A percentile compares a stretch with the other conserved stretches of the same genome.
phyloP scores from a whole-genome alignment of 2,113 vertebrate species.

The Brevimyrus niger region DNA sequence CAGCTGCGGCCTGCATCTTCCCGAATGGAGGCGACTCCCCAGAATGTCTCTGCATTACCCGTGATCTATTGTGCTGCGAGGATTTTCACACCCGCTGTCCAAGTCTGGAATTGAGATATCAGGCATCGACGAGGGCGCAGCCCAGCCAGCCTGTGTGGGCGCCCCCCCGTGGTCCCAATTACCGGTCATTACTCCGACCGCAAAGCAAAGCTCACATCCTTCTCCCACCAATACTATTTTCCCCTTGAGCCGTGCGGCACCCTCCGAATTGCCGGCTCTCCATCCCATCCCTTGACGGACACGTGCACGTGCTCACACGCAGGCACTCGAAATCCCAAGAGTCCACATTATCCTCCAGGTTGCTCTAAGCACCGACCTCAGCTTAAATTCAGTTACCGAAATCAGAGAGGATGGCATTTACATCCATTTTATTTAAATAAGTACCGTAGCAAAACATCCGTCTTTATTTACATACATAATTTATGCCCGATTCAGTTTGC shows the following conservation, averaged over 20 bases:
- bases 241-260: neutral
- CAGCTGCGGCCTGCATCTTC: neutral
- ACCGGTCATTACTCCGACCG: neutral
- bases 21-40: neutral
- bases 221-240: neutral
- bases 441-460: neutral
- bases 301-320: neutral
- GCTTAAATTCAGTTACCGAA: neutral
- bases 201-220: neutral
- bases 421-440: neutral
- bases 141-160: neutral
- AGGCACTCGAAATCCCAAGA: neutral
- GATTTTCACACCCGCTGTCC: slow-evolving; percentile 1
- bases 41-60: neutral
- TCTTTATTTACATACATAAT: neutral
- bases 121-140: neutral
- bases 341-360: neutral
- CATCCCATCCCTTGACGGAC: neutral
- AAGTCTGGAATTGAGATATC: neutral
- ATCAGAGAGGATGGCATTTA: neutral
- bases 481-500: neutral
- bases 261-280: neutral
- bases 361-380: neutral
- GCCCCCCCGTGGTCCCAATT: neutral
- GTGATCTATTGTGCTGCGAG: neutral